Conservation (phyloP, 1,140 invertebrate genomes). For the Linepithema humile region DNA sequence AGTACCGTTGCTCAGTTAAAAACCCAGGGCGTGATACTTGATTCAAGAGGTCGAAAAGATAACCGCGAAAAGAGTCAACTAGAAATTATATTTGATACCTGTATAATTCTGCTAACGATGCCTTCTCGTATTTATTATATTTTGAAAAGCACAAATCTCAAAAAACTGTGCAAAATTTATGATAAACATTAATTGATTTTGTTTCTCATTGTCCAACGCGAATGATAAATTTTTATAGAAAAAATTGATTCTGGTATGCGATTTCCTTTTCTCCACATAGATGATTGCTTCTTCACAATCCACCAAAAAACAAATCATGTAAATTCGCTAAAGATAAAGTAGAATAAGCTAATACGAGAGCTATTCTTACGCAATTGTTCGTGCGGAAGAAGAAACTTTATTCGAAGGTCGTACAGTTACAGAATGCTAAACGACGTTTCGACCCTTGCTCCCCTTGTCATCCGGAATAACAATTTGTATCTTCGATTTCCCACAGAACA, state of each 20-base stretch:
- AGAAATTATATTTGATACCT: conserved; percentile 21
- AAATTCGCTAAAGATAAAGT: too few relatives aligned
- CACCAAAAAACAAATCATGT: background rate
- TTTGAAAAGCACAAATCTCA: too few relatives aligned
- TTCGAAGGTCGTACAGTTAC: too few relatives aligned
- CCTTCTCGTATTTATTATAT: too few relatives aligned
- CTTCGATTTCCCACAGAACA: too few relatives aligned
- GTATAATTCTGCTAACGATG: too few relatives aligned
- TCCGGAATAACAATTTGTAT: too few relatives aligned
- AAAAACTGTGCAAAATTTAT: background rate
- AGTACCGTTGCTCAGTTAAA: conserved; percentile 33
- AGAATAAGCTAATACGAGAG: too few relatives aligned
- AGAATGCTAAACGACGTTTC: too few relatives aligned
- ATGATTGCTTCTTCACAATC: background rate
- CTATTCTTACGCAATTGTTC: too few relatives aligned
- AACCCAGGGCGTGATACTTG: background rate
- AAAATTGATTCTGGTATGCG: background rate
- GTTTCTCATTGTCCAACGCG: background rate
- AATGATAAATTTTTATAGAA: background rate
- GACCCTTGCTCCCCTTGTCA: too few relatives aligned
- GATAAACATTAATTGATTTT: background rate
- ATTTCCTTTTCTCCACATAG: background rate
- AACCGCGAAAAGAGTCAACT: background rate
- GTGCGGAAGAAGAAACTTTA: too few relatives aligned
- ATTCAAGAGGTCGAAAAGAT: background rate